Conservation (phyloP, 2,888 invertebrate genomes). For the Oxyteleia sp. region DNA sequence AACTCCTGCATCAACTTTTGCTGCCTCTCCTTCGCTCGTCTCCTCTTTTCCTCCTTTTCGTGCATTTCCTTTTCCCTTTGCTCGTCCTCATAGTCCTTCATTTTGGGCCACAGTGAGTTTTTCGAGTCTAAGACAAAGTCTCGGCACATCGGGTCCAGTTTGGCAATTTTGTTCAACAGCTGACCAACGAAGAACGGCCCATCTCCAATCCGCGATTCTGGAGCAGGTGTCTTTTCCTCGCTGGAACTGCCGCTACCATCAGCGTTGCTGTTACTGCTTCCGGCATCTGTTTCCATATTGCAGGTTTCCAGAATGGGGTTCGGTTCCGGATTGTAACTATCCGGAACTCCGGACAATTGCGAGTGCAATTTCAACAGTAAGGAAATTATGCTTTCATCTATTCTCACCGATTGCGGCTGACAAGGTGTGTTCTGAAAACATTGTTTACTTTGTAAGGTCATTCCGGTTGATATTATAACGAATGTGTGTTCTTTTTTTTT, state of each 20-base stretch:
- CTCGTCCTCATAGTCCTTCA: slow-evolving; percentile 93
- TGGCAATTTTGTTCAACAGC: slow-evolving; percentile 92
- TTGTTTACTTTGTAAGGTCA: neutral
- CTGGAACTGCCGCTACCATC: slow-evolving; percentile 49
- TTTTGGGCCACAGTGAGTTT: slow-evolving; percentile 93
- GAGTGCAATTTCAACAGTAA: slow-evolving; percentile 96
- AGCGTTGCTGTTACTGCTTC: slow-evolving; percentile 68
- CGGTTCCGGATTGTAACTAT: slow-evolving; percentile 90
- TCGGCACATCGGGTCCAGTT: slow-evolving; percentile 91
- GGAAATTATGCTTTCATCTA: slow-evolving; percentile 96
- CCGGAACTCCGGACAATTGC: slow-evolving; percentile 94
- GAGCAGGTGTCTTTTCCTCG: slow-evolving; percentile 21
- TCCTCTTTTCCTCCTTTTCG: slow-evolving; percentile 94
- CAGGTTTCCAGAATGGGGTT: slow-evolving; percentile 8
- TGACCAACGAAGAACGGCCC: slow-evolving; percentile 95
- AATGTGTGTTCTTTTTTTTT: too few relatives aligned
- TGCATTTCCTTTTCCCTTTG: slow-evolving; percentile 91
- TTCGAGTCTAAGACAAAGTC: slow-evolving; percentile 92
- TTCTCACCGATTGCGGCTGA: slow-evolving; percentile 88
- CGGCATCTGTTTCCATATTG: slow-evolving; percentile 86
- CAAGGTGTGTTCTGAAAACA: slow-evolving; percentile 77
- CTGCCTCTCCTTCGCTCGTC: slow-evolving; percentile 95
- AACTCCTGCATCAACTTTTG: slow-evolving; percentile 97
- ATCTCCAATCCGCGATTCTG: slow-evolving; percentile 91
- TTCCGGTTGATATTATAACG: neutral